A percentile compares a stretch with the other conserved stretches of the same genome.
These are phyloP conservation scores for Sula dactylatra DNA, from an alignment of 2,113 vertebrate genomes.

Conservation along the genomic window DNA sequence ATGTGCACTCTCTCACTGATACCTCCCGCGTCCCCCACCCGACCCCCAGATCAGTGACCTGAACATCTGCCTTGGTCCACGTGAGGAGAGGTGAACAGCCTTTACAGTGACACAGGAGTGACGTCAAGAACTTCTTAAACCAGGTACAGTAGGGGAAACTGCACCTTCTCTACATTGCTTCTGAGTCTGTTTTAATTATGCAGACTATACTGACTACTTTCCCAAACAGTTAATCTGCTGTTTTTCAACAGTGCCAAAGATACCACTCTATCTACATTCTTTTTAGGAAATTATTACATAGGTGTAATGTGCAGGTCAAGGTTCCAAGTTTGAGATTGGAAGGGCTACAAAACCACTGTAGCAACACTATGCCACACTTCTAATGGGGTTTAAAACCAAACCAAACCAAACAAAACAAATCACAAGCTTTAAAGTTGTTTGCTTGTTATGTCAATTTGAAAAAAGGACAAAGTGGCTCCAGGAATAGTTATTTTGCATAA, in stretches of 20 bases:
- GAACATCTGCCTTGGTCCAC: neutral
- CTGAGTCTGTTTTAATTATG: neutral
- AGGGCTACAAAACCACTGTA: neutral
- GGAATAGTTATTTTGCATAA: neutral
- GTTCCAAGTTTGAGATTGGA: neutral
- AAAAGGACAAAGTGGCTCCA: neutral
- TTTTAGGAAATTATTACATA: neutral
- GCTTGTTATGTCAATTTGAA: neutral
- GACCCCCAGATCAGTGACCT: neutral
- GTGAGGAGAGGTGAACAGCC: neutral
- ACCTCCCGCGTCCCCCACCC: neutral
- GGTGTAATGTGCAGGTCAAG: neutral
- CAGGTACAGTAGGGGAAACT: neutral
- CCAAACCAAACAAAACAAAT: neutral
- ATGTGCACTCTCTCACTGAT: neutral
- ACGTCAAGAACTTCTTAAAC: neutral
- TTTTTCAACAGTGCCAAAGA: neutral
- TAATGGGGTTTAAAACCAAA: neutral
- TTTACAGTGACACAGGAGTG: neutral
- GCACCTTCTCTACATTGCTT: neutral
- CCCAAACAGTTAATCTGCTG: neutral
- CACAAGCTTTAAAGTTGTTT: neutral
- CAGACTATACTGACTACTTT: neutral
- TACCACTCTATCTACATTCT: neutral
- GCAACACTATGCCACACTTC: neutral